Evolutionary conservation across 2,797 vertebrate species (phyloP), one percentile per base, ranked within the genome.

Genomic region (Myiothlypis coronata): DNA sequence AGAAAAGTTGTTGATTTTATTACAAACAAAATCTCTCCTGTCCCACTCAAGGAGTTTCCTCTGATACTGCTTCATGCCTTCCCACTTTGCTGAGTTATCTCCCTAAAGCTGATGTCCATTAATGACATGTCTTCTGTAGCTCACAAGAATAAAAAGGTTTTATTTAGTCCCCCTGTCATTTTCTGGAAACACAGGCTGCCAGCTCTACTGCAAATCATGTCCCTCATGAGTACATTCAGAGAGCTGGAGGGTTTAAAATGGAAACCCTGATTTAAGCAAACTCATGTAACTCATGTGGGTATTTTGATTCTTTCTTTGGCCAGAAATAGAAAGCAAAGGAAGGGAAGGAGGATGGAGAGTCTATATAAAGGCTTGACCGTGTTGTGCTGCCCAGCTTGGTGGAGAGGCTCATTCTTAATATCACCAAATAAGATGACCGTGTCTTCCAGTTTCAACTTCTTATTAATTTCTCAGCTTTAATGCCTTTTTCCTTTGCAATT

Each of bases 301-400:
- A 55, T 71, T 78, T 37, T 3, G 12, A 61, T 78, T 81, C 39
- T 88, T 83, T 28, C n/a, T 23, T 61, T 68, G 32, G 46, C 37
- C 61, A 89, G 79, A 68, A 94, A 68, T 37, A 75, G 76, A 75
- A 89, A 64, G 44, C 49, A 76, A 79, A 76, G 47, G 68, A 80
- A 87, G 46, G 52, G 32, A 30, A 83, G 49, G 71, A 75, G 64
- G 30, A 35, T 41, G 35, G 47, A 89, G 23, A 91, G 23, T 43
- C 30, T 8, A 9, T 8, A 9, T 0, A 0, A 68, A 52, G 53
- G 16, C 50, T 83, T 81, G 53, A 30, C 18, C 61, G 19, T 2
- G 0, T 56, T 50, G 34, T 5, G 5, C 26, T 12, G 1, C 60
- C 28, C 56, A 61, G 2, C n/a, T 56, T 65, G 52, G 9, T 87